A percentile compares a stretch with the other conserved stretches of the same genome.
These are phyloP conservation scores for Erythrocercus mccallii DNA, from an alignment of 2,113 vertebrate species.

Conservation along the genomic window DNA sequence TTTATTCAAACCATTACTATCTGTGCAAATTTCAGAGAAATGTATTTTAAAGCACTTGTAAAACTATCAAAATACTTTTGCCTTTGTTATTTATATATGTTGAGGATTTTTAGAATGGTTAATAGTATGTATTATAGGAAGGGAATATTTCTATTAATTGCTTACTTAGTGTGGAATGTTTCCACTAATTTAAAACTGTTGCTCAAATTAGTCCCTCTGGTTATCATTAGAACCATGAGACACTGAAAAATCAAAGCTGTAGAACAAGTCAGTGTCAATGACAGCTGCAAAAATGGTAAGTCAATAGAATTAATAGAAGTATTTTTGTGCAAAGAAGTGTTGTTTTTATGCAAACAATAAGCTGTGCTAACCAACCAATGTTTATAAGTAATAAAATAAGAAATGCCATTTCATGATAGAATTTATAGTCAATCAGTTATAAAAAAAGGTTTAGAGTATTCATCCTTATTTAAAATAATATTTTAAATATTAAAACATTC, in stretches of 20 bases:
- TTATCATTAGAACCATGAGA: conserved; percentile 52
- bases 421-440: background rate
- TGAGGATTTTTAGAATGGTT: background rate
- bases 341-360: conserved; percentile 25
- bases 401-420: background rate
- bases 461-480: background rate
- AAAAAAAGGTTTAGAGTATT: background rate
- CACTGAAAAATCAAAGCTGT: conserved; percentile 45
- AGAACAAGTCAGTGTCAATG: conserved; percentile 28
- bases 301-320: conserved; percentile 11
- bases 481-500: background rate
- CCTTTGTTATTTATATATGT: background rate
- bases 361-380: background rate
- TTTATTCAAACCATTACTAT: background rate
- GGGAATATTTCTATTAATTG: conserved; percentile 8
- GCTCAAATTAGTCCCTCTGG: conserved; percentile 42
- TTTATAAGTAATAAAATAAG: background rate
- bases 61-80: background rate
- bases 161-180: conserved; percentile 22
- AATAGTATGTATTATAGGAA: background rate
- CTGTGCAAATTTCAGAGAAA: background rate
- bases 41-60: background rate
- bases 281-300: conserved; percentile 43
- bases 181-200: conserved; percentile 39
- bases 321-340: conserved; percentile 21